These are phyloP conservation scores for Leptinotarsa lineolata DNA, from an alignment of 1,140 invertebrate genomes.

Conservation along the genomic window DNA sequence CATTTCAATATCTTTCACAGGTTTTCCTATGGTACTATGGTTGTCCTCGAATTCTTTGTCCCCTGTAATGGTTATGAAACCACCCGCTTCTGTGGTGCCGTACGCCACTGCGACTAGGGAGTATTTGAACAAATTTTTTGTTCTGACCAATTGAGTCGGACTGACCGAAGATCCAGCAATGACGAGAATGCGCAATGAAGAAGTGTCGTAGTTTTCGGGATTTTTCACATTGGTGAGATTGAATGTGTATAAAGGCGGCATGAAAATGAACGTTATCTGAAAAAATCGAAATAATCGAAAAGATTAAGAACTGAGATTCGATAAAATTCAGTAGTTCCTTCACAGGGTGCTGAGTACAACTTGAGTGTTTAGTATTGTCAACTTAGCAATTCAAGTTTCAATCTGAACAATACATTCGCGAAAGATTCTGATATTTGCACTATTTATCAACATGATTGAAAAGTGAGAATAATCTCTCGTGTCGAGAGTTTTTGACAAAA, in stretches of 20 bases:
- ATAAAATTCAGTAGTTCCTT: background rate
- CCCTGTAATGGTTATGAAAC: constrained; percentile 32
- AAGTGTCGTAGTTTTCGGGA: constrained; percentile 50
- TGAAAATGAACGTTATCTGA: constrained; percentile 51
- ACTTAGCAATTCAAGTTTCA: too few relatives aligned
- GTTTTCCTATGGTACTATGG: constrained; percentile 52
- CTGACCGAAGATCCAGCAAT: constrained; percentile 54
- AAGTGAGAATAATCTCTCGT: too few relatives aligned
- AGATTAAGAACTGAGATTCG: too few relatives aligned
- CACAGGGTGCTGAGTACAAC: background rate
- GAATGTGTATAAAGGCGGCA: constrained; percentile 49
- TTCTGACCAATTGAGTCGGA: constrained; percentile 43
- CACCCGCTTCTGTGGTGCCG: constrained; percentile 56
- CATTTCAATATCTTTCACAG: constrained; percentile 50
- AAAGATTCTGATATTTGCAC: too few relatives aligned
- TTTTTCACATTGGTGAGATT: constrained; percentile 51
- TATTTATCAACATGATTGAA: too few relatives aligned
- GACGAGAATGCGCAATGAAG: constrained; percentile 49
- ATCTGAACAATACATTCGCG: too few relatives aligned
- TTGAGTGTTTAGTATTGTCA: background rate
- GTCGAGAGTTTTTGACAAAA: too few relatives aligned
- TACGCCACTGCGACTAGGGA: constrained; percentile 54
- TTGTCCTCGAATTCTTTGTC: constrained; percentile 40
- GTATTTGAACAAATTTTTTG: constrained; percentile 51
- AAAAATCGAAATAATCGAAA: constrained; percentile 28